Evolutionary conservation across 2,113 vertebrate species (phyloP).

Genomic region (Dicrurus megarhynchus): DNA sequence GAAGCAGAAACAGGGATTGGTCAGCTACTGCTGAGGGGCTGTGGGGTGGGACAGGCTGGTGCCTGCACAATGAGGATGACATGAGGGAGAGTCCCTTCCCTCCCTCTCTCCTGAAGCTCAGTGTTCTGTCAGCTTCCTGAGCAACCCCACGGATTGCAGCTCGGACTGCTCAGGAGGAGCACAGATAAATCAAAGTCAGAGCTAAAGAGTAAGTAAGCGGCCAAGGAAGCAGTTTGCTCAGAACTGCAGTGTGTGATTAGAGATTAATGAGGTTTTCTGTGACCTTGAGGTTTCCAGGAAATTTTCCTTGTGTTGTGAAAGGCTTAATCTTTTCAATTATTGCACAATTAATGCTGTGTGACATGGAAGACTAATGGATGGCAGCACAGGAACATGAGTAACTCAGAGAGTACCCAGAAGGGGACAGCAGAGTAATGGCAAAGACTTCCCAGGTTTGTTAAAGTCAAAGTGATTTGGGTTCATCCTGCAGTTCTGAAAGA

Average conservation of each 20-base stretch:
- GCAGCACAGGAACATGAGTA: neutral
- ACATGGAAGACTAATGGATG: neutral
- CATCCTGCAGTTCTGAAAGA: neutral
- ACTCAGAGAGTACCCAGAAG: neutral
- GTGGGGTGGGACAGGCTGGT: neutral
- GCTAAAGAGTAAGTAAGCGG: neutral
- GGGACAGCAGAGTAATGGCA: neutral
- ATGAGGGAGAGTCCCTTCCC: neutral
- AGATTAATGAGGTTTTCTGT: slow-evolving; percentile 6
- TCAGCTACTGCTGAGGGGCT: neutral
- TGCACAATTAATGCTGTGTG: neutral
- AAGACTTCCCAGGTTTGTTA: neutral
- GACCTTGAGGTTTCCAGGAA: neutral
- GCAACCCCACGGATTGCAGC: neutral
- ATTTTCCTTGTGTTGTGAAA: neutral
- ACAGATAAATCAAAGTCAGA: neutral
- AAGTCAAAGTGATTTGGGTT: neutral
- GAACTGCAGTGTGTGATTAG: neutral
- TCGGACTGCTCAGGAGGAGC: neutral
- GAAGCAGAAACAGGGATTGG: neutral
- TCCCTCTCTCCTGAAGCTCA: neutral
- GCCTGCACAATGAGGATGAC: neutral
- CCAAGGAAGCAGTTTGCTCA: neutral
- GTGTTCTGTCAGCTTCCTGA: neutral
- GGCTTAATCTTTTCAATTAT: slow-evolving; percentile 26